Base-by-base conservation (phyloP, 2,797 vertebrate genomes). In the Dermochelys coriacea region DNA sequence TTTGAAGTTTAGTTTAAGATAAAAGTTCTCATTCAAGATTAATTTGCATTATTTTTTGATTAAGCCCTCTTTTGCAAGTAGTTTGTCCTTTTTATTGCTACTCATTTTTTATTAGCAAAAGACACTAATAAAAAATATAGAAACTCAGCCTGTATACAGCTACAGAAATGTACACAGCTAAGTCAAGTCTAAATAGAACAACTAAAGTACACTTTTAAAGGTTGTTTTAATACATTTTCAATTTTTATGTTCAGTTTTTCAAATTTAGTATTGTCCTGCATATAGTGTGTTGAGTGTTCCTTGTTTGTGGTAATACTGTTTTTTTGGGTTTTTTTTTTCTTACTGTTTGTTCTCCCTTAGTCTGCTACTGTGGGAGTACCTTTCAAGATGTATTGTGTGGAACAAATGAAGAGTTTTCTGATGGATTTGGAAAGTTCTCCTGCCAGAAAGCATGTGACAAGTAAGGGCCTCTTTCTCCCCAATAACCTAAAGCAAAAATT, bases 361-460 rank as follows among this genome's bases (percentile, higher is more conserved):
- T 98, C 79, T 99, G 99, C 97, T 99, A 99, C 97, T 99, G 99
- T 95, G 99, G 99, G 71, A 98, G 96, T 79, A 98, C 93, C 52
- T 98, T 98, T 77, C 98, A 99, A 84, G 97, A 99, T 85, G 99
- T 98, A 50, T 96, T 97, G 23, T 99, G 99, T 97, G 99, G 99
- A 87, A 99, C 99, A 50, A 99, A 99, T 86, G 97, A 97, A 93
- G 98, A 99, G 19, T 97, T 97, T 61, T 99, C 98, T 94, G 98
- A 99, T 12, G 99, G 99, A 95, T 98, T 96, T 10, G 99, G 99
- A 87, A 98, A 98, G 97, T 99, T 99, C 96, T 98, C 98, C 45
- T 99, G 99, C 97, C 98, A 99, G 91, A 99, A 99, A 92, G 97
- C 96, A 80, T 99, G 99, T 98, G 99, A 98, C 95, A 99, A 98